Conservation (phyloP, 1,140 invertebrate species). For the Nylanderia fulva region DNA sequence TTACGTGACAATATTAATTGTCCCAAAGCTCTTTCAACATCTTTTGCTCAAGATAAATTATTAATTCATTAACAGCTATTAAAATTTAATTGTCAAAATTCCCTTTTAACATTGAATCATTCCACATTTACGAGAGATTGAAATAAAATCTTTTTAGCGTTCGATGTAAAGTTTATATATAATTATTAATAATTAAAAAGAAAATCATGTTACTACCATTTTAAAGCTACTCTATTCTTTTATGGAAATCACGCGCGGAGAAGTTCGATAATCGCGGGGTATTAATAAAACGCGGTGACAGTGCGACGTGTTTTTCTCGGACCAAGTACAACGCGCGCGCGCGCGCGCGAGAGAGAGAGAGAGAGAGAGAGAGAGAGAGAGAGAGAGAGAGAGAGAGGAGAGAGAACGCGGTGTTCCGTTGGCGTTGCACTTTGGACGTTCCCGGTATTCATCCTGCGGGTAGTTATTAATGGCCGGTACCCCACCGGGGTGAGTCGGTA, state of each 20-base stretch:
- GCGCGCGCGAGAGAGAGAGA: too few relatives aligned
- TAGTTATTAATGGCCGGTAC: conserved; percentile 55
- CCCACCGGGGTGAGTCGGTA: conserved; percentile 23
- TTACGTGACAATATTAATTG: neutral
- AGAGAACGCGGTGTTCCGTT: conserved; percentile 3
- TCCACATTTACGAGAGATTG: neutral
- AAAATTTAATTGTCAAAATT: conserved; percentile 16
- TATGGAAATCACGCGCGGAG: neutral
- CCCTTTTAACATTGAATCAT: neutral
- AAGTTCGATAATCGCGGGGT: conserved; percentile 5
- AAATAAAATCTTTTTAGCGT: neutral
- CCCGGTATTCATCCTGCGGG: conserved; percentile 40
- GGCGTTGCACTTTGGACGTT: conserved; percentile 38
- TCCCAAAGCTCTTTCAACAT: neutral
- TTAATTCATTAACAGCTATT: neutral
- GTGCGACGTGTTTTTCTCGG: conserved; percentile 47
- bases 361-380: too few relatives aligned
- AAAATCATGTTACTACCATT: conserved; percentile 6
- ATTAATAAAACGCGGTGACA: conserved; percentile 49
- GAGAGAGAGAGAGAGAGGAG: neutral
- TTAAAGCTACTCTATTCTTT: neutral
- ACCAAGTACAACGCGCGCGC: conserved; percentile 5
- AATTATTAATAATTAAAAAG: neutral
- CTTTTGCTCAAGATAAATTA: too few relatives aligned
- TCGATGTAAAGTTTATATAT: neutral